Evolutionary conservation across 2,888 invertebrate genomes (phyloP).

Genomic region (Mamestra brassicae): DNA sequence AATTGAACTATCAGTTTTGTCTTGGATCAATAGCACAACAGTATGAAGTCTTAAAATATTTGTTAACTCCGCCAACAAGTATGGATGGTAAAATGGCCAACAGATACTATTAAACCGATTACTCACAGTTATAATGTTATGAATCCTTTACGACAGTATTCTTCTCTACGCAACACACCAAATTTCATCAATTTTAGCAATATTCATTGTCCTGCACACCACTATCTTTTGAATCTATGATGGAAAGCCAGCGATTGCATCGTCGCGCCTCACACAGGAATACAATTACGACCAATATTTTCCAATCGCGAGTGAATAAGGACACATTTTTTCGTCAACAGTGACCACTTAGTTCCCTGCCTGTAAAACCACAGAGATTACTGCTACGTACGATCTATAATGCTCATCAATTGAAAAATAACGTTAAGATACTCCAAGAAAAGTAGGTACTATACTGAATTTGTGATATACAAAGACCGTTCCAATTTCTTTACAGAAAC

Average conservation of each 20-base stretch:
- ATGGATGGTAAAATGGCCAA: constrained; percentile 54
- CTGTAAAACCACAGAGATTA: constrained; percentile 70
- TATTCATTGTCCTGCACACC: constrained; percentile 74
- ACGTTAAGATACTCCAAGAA: constrained; percentile 8
- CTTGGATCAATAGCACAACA: constrained; percentile 34
- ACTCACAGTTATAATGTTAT: constrained; percentile 64
- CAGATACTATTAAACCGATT: constrained; percentile 45
- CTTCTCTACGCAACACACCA: constrained; percentile 69
- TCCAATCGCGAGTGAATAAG: constrained; percentile 65
- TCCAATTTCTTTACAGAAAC: constrained; percentile 44
- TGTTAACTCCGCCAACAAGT: constrained; percentile 13
- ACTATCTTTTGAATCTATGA: constrained; percentile 78
- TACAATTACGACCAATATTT: constrained; percentile 62
- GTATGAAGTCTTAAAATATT: constrained; percentile 19
- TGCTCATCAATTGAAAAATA: constrained; percentile 32
- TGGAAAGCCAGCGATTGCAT: constrained; percentile 74
- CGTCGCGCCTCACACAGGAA: constrained; percentile 64
- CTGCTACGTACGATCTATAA: constrained; percentile 64
- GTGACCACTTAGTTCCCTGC: constrained; percentile 65
- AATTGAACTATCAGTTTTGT: constrained; percentile 20
- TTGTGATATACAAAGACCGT: constrained; percentile 42
- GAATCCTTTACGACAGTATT: constrained; percentile 59
- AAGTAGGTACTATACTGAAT: constrained; percentile 11
- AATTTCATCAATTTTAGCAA: constrained; percentile 69
- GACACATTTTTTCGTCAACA: constrained; percentile 76